These are phyloP conservation scores for Melanotaenia pygmaea DNA, from an alignment of 2,797 vertebrate species.

Conservation along the genomic window DNA sequence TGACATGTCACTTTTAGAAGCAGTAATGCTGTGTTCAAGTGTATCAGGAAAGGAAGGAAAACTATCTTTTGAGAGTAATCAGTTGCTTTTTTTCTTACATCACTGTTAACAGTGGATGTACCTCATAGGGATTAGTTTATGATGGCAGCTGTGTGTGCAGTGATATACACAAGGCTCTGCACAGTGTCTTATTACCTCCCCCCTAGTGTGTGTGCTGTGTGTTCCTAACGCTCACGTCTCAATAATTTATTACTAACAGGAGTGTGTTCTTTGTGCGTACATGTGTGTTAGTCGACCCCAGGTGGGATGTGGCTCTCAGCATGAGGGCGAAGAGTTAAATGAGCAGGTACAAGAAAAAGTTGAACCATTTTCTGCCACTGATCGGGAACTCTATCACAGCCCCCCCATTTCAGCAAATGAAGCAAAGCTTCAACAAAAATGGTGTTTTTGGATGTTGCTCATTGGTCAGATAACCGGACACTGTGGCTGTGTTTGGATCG, in stretches of 20 bases:
- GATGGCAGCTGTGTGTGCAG: conserved; percentile 17
- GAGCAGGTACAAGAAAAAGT: conserved; percentile 9
- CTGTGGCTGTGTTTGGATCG: background rate
- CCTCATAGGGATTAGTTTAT: conserved; percentile 18
- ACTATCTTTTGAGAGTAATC: background rate
- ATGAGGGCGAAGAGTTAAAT: conserved; percentile 22
- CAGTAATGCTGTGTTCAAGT: background rate
- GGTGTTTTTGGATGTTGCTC: background rate
- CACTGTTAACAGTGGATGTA: conserved; percentile 20
- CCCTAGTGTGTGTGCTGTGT: conserved; percentile 38
- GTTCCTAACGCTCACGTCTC: conserved; percentile 48
- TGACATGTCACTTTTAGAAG: background rate
- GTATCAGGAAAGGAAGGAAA: background rate
- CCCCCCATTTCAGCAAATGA: background rate
- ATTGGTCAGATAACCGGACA: background rate
- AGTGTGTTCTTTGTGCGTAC: conserved; percentile 42
- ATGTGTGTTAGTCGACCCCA: conserved; percentile 19
- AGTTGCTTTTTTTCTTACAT: background rate
- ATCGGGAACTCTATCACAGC: background rate
- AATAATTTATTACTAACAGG: conserved; percentile 72
- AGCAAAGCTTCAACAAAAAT: background rate
- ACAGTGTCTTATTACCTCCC: conserved; percentile 63
- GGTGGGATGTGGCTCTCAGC: conserved; percentile 40
- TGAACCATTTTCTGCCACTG: background rate
- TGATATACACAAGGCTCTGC: conserved; percentile 30